A percentile compares a stretch with the other conserved stretches of the same genome.
phyloP scores from a whole-genome alignment of 2,113 vertebrate species.

The Sarotherodon lohbergeri region DNA sequence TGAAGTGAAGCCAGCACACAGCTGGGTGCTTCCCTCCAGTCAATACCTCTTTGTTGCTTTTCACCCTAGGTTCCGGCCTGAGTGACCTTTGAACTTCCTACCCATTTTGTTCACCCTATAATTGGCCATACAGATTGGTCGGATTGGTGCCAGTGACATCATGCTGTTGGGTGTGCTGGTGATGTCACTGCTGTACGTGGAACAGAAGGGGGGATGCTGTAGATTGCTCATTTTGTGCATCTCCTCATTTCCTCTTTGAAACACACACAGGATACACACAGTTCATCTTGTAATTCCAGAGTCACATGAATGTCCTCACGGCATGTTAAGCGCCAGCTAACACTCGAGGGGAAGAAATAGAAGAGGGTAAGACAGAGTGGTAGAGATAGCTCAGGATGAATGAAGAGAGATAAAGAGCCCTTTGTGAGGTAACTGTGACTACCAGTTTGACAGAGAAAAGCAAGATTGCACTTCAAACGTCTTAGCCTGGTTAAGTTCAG shows the following conservation, averaged over 20 bases:
- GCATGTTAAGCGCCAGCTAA: neutral
- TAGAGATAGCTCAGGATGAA: neutral
- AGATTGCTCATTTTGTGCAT: constrained; percentile 2
- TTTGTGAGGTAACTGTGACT: constrained; percentile 60
- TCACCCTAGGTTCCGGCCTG: neutral
- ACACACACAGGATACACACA: neutral
- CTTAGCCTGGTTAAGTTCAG: constrained; percentile 9
- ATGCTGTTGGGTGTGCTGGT: neutral
- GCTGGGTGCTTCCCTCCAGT: constrained; percentile 8
- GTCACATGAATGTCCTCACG: constrained; percentile 59
- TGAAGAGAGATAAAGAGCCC: constrained; percentile 47
- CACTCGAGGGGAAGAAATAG: constrained; percentile 9
- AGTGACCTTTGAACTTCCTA: constrained; percentile 30
- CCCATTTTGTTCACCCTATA: neutral
- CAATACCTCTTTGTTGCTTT: constrained; percentile 39
- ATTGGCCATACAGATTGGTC: neutral
- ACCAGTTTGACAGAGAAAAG: constrained; percentile 16
- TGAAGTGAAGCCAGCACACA: neutral
- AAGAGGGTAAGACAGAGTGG: neutral
- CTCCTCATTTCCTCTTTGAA: neutral
- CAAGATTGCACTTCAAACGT: constrained; percentile 16
- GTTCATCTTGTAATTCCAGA: constrained; percentile 17
- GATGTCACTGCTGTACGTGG: constrained; percentile 11
- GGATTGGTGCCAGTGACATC: constrained; percentile 23
- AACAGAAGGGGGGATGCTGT: neutral